Base-by-base conservation (phyloP, 2,888 invertebrate species). In the Pandemis heparana region DNA sequence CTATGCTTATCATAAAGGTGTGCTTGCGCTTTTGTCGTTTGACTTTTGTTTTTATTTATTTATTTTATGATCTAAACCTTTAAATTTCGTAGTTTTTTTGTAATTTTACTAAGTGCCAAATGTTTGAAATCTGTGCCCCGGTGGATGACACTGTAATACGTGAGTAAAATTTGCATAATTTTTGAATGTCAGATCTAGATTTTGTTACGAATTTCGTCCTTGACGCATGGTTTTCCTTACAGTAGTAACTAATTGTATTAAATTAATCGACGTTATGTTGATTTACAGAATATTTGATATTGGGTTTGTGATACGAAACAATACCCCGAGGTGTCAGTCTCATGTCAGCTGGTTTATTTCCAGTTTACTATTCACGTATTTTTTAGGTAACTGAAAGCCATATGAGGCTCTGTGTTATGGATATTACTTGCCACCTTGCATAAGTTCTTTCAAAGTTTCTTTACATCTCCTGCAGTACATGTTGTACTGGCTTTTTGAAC, bases 181-280 rank as follows among this genome's bases (percentile, higher is more conserved):
- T 73, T 76, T 74, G 78, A 80, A 80, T 76, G 82, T 81, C 81
- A 81, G 77, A 78, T 75, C 72, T 70, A 75, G 69, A 73, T 75
- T 72, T 74, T 69, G 62, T 75, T 74, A 77, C 74, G 74, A 71
- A 80, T 86, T 81, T 85, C 80, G 89, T 85, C 89, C 88, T 89
- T 89, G 89, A 84, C 80, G 83, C 86, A 78, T 81, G 74, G 77
- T 82, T 83, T 81, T 82, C 69, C 46, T 70, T 70, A 48, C 69
- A 60, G 60, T 70, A n/a, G 14, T 51, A 16, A 69, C 59, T 16
- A 51, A 39, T 51, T 46, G 39, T 43, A 65, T 38, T 53, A 12
- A 48, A 62, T 51, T 32, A 61, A 32, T 23, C 46, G 56, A 56
- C 23, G 23, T 1, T 23, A 12, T 56, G 10, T 23, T 12, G 5